phyloP scores from a whole-genome alignment of 2,888 invertebrate genomes.

The Sycophila texana region DNA sequence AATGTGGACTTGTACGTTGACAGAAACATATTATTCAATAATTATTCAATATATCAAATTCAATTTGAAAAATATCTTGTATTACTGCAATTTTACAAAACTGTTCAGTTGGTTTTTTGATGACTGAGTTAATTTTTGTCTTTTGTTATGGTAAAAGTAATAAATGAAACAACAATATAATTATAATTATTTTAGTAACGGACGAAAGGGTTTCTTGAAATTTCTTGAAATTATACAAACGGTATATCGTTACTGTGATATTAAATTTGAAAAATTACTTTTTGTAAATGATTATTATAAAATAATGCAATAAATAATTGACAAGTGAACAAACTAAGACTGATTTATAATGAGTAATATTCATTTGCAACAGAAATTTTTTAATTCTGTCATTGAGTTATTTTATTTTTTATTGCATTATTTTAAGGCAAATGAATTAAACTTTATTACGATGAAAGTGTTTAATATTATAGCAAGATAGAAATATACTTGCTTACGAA shows the following conservation, averaged over 20 bases:
- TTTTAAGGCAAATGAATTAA: conserved; percentile 5
- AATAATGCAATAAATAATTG: conserved; percentile 29
- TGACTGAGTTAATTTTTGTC: too few species aligned
- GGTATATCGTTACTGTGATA: conserved; percentile 29
- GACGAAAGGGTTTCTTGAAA: neutral
- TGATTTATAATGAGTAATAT: neutral
- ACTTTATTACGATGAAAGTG: too few species aligned
- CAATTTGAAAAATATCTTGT: too few species aligned
- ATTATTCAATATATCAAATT: too few species aligned
- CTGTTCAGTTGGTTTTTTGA: too few species aligned
- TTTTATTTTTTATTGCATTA: conserved; percentile 23
- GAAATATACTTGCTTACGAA: neutral
- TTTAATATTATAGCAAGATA: too few species aligned
- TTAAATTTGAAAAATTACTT: conserved; percentile 25
- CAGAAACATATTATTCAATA: too few species aligned
- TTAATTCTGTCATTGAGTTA: neutral
- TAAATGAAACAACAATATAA: too few species aligned
- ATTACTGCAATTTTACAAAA: too few species aligned
- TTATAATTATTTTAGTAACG: too few species aligned
- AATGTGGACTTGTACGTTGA: too few species aligned
- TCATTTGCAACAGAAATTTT: neutral
- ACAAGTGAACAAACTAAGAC: neutral
- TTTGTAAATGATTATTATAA: conserved; percentile 5
- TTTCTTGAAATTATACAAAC: neutral
- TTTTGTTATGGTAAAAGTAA: too few species aligned